Percentiles rank a stretch among this genome's conserved stretches.
Evolutionary conservation across 2,888 invertebrate species (phyloP).

Genomic region (Andricus quercusramuli): DNA sequence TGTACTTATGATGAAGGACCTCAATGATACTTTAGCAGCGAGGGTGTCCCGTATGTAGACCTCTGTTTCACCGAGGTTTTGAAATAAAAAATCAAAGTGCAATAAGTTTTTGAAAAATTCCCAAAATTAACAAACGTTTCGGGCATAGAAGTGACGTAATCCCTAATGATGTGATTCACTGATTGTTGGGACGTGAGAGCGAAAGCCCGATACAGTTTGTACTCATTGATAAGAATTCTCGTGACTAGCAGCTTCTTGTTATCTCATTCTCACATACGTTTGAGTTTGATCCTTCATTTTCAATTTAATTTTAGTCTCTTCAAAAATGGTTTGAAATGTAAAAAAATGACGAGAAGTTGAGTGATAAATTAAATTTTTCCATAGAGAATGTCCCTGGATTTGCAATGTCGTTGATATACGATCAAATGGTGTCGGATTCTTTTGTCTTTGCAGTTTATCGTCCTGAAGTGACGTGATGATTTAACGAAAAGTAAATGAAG

Average conservation of each 20-base stretch:
- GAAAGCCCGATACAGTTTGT: background rate
- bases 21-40: too few relatives aligned
- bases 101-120: too few relatives aligned
- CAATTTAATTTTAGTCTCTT: background rate
- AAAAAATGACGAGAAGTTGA: background rate
- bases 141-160: too few relatives aligned
- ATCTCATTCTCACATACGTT: too few relatives aligned
- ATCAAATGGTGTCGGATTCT: background rate
- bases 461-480: constrained; percentile 10
- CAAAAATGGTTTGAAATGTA: background rate
- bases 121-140: too few relatives aligned
- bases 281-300: background rate
- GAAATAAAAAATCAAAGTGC: too few relatives aligned
- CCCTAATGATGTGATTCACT: background rate
- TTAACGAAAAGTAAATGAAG: constrained; percentile 15
- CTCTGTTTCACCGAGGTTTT: too few relatives aligned
- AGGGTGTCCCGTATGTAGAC: too few relatives aligned
- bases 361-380: background rate
- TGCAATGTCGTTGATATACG: constrained; percentile 16
- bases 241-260: background rate
- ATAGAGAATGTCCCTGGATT: background rate
- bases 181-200: background rate
- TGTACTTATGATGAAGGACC: too few relatives aligned
- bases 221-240: background rate
- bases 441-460: constrained; percentile 1